Evolutionary conservation across 2,888 invertebrate genomes (phyloP), one percentile per base, ranked within the genome.

Genomic region (Drosophila emarginata): DNA sequence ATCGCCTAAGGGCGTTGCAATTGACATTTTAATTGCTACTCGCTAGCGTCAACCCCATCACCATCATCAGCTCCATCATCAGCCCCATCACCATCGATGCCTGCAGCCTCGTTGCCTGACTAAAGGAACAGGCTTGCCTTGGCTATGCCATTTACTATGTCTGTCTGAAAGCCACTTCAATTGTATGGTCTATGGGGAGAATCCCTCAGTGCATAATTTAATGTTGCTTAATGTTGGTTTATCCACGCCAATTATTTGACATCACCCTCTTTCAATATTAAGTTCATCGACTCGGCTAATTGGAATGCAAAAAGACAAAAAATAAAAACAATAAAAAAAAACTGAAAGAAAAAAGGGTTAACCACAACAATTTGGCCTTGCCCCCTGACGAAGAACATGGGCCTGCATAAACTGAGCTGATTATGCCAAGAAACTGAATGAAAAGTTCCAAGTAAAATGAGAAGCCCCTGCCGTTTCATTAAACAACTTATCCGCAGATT

Each of bases 21-120:
- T 77, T 77, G 79, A 70, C 71, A 68, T 77, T 77, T 82, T 83
- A 86, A 83, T 86, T 78, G 76, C 79, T 62, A 72, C 64, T 71
- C 72, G 73, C 58, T 64, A 60, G 57, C 23, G 51, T 51, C 32
- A 36, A 37, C 45, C 11, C 45, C 11, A 50, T 45, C 18, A 61
- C 51, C 32, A 32, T 32, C 2, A 1, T 18, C 12, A 15, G 4
- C 26, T 4, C 21, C 61, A 39, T 52, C 60, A n/a, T n/a, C n/a
- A n/a, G n/a, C 2, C 7, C 28, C 12, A 15, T 9, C 26, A 9
- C 21, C 61, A 39, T 52, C 60, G 12, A 45, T 39, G 68, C 64
- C 64, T 40, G 53, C 28, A 37, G 69, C 68, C 56, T 39, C 67
- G 21, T 9, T 36, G 54, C 12, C 54, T 28, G 26, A 62, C 57